Base-by-base conservation (phyloP, 1,140 invertebrate genomes). In the Plodia interpunctella region DNA sequence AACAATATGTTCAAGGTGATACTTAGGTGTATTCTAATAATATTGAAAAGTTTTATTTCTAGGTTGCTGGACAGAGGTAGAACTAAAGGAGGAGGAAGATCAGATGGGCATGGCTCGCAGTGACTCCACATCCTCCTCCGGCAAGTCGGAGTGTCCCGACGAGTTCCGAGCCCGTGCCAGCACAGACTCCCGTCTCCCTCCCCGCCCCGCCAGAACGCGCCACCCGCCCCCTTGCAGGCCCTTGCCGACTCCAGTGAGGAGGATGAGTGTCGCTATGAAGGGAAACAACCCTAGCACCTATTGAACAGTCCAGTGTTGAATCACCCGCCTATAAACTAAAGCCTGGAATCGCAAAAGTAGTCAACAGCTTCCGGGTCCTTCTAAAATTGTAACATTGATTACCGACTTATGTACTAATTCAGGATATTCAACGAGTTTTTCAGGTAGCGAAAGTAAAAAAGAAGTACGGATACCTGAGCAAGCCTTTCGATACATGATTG, bases 251-350 rank as follows among this genome's bases (percentile, higher is more conserved):
- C 70, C 73, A 0, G 67, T 74, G 13, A 65, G 82, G 18, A 65
- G 83, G n/a, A 88, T 88, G 85, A 88, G 85, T 35, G 82, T 88
- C 4, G 77, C 83, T 9, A 88, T 88, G 85, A 78, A 68, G 55
- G 85, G 85, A 28, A 85, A 85, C 53, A 85, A 82, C 51, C 64
- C 79, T 5, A 88, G 58, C 58, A 80, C 79, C 19, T 88, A 80
- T 62, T 88, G 60, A 61, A 15, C 21, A n/a, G n/a, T n/a, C n/a
- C n/a, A n/a, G n/a, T n/a, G n/a, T n/a, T n/a, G n/a, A n/a, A n/a
- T n/a, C n/a, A n/a, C n/a, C n/a, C n/a, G n/a, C n/a, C n/a, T n/a
- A n/a, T n/a, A 25, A 25, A 25, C 21, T 25, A 25, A 25, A 25
- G 21, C 21, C 6, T 25, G 21, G 21, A 25, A 2, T 25, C 21